Evolutionary conservation across 2,113 vertebrate species (phyloP).

Genomic region (Sorex fumeus): DNA sequence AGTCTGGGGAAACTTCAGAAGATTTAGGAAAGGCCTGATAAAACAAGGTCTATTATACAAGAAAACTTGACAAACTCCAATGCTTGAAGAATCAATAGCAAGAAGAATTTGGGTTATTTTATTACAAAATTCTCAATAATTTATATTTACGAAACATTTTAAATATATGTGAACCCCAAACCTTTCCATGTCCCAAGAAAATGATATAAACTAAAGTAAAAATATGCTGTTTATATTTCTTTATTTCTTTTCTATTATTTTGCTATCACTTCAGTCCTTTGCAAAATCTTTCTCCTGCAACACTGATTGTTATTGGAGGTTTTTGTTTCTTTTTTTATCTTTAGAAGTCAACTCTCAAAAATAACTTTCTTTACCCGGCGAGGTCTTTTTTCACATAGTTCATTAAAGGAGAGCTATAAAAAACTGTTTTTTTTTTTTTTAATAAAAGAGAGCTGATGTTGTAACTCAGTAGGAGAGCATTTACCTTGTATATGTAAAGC

Average conservation of each 20-base stretch:
- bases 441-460: background rate
- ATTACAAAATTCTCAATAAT: conserved; percentile 34
- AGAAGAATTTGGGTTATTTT: background rate
- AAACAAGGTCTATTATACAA: background rate
- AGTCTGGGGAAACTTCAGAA: background rate
- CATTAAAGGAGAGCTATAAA: background rate
- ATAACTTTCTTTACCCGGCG: background rate
- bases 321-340: background rate
- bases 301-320: background rate
- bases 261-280: background rate
- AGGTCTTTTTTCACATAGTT: background rate
- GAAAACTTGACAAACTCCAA: background rate
- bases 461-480: too few relatives aligned
- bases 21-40: conserved; percentile 8
- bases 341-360: conserved; percentile 35
- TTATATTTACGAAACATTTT: conserved; percentile 56
- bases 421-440: background rate
- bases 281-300: background rate
- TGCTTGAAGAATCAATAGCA: background rate
- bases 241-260: conserved; percentile 43
- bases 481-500: too few relatives aligned
- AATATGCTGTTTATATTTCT: conserved; percentile 35
- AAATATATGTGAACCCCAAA: conserved; percentile 43
- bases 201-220: conserved; percentile 33
- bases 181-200: conserved; percentile 34